phyloP scores from a whole-genome alignment of 2,113 vertebrate genomes.

The Notiomystis cincta region DNA sequence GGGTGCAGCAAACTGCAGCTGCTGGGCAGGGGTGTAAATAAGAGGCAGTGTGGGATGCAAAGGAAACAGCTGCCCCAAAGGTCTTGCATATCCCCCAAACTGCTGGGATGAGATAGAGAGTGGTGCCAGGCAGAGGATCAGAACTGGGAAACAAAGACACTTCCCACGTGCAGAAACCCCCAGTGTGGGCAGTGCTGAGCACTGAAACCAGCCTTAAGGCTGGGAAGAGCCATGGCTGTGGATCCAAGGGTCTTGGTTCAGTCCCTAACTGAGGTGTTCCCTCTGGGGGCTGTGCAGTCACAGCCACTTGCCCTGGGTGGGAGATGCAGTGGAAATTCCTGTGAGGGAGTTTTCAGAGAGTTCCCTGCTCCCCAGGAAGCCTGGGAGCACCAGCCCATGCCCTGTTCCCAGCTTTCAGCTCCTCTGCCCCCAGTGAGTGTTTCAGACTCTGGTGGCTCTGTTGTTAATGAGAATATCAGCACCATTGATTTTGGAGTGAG shows the following conservation, averaged over 20 bases:
- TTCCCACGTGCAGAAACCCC: rapidly evolving
- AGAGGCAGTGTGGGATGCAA: neutral
- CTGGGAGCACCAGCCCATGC: neutral
- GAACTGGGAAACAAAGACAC: neutral
- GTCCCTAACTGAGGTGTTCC: neutral
- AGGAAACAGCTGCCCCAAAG: neutral
- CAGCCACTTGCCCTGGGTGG: rapidly evolving
- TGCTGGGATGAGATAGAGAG: neutral
- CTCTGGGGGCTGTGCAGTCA: neutral
- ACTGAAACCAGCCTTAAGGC: rapidly evolving
- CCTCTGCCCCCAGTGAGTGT: neutral
- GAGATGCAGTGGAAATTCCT: neutral
- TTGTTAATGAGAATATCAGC: neutral
- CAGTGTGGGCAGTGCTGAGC: rapidly evolving
- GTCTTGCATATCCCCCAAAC: neutral
- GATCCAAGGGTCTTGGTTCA: neutral
- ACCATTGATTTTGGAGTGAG: conserved; percentile 8
- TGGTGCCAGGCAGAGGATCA: neutral
- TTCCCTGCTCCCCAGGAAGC: neutral
- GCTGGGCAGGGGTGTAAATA: neutral
- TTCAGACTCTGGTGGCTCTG: neutral
- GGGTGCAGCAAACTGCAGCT: neutral
- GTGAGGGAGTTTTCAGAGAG: neutral
- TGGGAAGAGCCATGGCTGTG: rapidly evolving
- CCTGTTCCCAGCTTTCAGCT: neutral